Evolutionary conservation across 2,797 vertebrate species (phyloP).

Genomic region (Megaceryle alcyon): DNA sequence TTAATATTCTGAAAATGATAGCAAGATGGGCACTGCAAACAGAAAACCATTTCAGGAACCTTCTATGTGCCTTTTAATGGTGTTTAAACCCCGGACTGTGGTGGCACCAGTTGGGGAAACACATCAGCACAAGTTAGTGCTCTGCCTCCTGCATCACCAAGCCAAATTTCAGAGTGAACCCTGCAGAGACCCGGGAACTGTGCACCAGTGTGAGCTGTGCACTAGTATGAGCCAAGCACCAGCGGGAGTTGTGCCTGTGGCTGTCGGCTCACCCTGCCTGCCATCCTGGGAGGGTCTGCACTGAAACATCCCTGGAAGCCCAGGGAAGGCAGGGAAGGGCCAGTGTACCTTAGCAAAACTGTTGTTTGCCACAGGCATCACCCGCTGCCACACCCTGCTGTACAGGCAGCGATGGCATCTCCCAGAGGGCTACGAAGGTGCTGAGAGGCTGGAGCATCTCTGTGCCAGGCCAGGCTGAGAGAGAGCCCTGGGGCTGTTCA

Average conservation of each 20-base stretch:
- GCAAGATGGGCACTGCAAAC: background rate
- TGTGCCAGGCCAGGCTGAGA: too few relatives aligned
- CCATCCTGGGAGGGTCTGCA: background rate
- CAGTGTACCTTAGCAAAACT: background rate
- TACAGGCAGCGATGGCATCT: background rate
- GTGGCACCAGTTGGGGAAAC: background rate
- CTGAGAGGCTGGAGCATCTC: background rate
- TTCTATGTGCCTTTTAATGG: background rate
- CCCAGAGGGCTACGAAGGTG: background rate
- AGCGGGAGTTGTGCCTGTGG: background rate
- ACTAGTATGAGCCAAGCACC: too few relatives aligned
- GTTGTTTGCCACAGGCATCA: background rate
- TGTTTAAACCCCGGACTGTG: background rate
- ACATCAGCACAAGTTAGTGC: background rate
- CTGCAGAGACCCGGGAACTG: background rate
- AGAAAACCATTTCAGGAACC: background rate
- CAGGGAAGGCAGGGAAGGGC: background rate
- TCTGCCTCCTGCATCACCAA: background rate
- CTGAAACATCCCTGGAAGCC: background rate
- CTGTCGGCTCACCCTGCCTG: rapidly evolving
- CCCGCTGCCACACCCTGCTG: rapidly evolving
- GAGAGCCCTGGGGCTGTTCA: too few relatives aligned
- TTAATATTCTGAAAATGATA: background rate
- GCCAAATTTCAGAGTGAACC: rapidly evolving
- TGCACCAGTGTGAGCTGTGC: background rate